Evolutionary conservation across 2,113 vertebrate species (phyloP).

Genomic region (Barbus barbus): DNA sequence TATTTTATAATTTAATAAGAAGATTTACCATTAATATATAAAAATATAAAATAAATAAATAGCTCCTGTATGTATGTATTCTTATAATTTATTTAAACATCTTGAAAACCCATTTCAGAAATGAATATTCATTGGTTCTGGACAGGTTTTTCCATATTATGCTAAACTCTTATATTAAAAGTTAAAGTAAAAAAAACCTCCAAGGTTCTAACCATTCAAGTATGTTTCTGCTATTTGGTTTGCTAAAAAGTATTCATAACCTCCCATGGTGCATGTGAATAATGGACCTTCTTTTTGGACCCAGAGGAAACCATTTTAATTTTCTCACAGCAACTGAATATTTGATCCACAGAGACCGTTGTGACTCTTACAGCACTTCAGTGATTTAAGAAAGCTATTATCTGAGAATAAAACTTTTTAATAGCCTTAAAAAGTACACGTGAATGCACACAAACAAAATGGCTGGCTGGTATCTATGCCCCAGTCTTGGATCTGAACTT

Average conservation of each 20-base stretch:
- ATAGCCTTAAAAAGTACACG: background rate
- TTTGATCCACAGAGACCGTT: background rate
- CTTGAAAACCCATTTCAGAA: background rate
- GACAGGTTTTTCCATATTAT: background rate
- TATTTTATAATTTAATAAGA: background rate
- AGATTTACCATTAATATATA: too few species aligned
- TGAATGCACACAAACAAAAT: background rate
- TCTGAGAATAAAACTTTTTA: constrained; percentile 10
- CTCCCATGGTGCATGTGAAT: background rate
- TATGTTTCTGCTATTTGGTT: background rate
- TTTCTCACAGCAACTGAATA: background rate
- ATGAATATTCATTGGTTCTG: background rate
- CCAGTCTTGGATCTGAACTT: background rate
- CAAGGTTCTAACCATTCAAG: background rate
- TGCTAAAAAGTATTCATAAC: background rate
- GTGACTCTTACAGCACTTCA: background rate
- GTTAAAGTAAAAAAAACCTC: background rate
- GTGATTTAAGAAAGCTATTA: constrained; percentile 34
- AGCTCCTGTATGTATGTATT: too few species aligned
- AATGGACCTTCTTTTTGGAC: background rate
- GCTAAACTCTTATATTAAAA: background rate
- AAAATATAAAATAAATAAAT: too few species aligned
- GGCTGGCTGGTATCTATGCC: background rate
- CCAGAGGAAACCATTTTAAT: background rate
- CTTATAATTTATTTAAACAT: background rate